Conservation (phyloP, 2,113 vertebrate species). For the Alaudala cheleensis region DNA sequence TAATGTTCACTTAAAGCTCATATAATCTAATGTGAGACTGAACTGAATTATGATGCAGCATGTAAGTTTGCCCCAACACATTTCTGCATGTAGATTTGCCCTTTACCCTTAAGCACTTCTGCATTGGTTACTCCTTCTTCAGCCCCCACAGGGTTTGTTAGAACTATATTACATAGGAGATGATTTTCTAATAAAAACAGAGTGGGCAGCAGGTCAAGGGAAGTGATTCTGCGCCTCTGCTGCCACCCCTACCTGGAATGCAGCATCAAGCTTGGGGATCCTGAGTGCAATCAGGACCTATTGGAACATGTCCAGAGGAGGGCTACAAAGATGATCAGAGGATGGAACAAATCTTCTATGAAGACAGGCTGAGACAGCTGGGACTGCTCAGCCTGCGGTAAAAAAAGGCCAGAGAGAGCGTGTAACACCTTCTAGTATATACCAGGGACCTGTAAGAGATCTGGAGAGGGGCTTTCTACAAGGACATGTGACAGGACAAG, state of each 20-base stretch:
- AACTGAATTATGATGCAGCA: neutral
- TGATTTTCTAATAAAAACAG: neutral
- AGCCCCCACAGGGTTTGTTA: neutral
- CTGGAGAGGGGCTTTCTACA: neutral
- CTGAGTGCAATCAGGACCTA: neutral
- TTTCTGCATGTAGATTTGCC: neutral
- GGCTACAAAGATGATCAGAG: neutral
- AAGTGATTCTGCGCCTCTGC: neutral
- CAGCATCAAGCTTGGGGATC: neutral
- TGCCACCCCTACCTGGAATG: neutral
- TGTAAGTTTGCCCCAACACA: neutral
- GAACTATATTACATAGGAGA: neutral
- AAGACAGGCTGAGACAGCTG: neutral
- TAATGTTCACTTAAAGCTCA: neutral
- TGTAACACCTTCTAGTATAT: neutral
- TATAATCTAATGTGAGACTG: neutral
- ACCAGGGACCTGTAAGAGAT: neutral
- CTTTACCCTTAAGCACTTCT: neutral
- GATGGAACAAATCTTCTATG: neutral
- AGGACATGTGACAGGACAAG: neutral
- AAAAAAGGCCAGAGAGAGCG: rapidly evolving
- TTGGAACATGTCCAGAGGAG: rapidly evolving
- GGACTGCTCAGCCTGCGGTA: neutral
- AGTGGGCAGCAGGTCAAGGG: rapidly evolving
- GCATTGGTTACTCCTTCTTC: neutral